A percentile compares a stretch with the other conserved stretches of the same genome.
Conservation (phyloP, 2,888 invertebrate genomes). For the Acanthoscelides obtectus region DNA sequence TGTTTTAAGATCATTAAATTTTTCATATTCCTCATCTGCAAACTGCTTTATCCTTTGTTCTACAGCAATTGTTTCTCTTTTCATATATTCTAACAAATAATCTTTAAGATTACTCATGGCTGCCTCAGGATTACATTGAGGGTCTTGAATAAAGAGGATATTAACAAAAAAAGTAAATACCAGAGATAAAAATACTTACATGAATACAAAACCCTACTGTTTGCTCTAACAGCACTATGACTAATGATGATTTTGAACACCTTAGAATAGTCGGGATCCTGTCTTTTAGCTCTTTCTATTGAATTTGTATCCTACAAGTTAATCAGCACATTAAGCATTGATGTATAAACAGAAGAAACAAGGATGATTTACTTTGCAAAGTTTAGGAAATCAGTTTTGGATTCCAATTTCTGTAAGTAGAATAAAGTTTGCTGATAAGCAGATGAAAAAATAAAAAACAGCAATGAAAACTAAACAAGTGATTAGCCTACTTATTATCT, state of each 20-base stretch:
- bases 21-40: conserved; percentile 65
- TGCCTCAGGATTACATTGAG: conserved; percentile 52
- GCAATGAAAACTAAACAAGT: no score
- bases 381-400: no score
- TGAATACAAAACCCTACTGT: conserved; percentile 18
- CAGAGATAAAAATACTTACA: conserved; percentile 20
- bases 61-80: conserved; percentile 63
- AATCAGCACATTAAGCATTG: no score
- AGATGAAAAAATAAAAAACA: no score
- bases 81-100: conserved; percentile 63
- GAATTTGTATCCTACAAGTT: conserved; percentile 13
- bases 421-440: no score
- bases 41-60: conserved; percentile 73
- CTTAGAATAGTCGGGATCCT: conserved; percentile 51
- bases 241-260: conserved; percentile 30
- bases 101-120: conserved; percentile 60
- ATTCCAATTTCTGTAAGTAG: no score
- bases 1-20: conserved; percentile 68
- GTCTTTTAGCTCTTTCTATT: conserved; percentile 10
- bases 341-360: no score
- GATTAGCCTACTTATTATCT: no score
- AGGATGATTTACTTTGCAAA: no score
- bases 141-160: conserved; percentile 34
- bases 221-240: conserved; percentile 20
- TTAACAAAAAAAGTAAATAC: conserved; percentile 7